A percentile compares a stretch with the other conserved stretches of the same genome.
phyloP scores from a whole-genome alignment of 2,797 vertebrate genomes.

The Xenops minutus region DNA sequence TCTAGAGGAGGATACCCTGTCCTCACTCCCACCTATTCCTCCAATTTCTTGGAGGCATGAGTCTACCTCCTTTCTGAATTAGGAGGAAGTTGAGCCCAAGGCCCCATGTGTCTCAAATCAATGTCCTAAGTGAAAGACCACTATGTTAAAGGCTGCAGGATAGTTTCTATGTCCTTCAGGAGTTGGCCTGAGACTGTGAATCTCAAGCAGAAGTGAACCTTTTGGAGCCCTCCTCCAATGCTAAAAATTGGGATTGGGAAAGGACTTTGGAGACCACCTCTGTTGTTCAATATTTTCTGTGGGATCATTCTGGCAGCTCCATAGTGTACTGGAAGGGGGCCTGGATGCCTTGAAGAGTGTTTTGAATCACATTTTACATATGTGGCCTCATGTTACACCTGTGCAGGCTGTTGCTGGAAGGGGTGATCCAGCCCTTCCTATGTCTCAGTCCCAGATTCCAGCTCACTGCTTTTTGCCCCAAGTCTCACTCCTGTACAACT shows the following conservation, averaged over 20 bases:
- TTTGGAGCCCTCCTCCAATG: not conserved
- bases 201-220: not conserved
- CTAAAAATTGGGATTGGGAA: not conserved
- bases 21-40: not conserved
- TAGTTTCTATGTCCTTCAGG: not conserved
- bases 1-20: not conserved
- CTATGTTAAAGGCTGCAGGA: not conserved
- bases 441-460: not conserved
- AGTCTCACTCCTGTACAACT: not conserved
- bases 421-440: not conserved
- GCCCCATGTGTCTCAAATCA: fast-evolving
- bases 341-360: not conserved
- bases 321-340: not conserved
- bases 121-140: not conserved
- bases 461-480: not conserved
- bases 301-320: not conserved
- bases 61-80: not conserved
- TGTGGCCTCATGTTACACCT: not conserved
- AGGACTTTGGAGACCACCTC: not conserved
- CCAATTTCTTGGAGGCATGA: not conserved
- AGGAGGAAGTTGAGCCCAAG: not conserved
- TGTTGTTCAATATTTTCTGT: not conserved
- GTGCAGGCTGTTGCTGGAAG: not conserved
- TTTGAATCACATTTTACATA: not conserved
- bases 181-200: not conserved